Evolutionary conservation across 2,113 vertebrate species (phyloP), one percentile per base, ranked within the genome.

Genomic region (Bombycilla garrulus): DNA sequence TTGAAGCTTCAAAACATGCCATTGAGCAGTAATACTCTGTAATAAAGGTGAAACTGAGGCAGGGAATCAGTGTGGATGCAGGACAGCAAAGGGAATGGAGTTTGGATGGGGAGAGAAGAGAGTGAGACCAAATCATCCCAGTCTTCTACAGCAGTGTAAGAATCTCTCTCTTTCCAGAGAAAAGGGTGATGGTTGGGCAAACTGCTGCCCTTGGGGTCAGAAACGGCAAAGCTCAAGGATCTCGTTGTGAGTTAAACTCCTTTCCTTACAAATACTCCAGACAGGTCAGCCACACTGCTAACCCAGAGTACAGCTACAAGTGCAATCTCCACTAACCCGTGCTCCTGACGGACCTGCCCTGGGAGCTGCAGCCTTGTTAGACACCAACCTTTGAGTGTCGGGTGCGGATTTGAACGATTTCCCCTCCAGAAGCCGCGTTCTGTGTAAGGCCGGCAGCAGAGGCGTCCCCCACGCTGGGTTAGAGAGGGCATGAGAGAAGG

Each of bases 1-100:
- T 70, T 83, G 92, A 73, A 88, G 40, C 42, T 82, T 80, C 29
- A n/a, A 76, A 86, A 60, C 26, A 25, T 10, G 15, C 13, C 33
- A 42, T 38, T 22, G 64, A 86, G 38, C 17, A 56, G 56, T 56
- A 74, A 71, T 53, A 42, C 15, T 70, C 38, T 62, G 58, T 42
- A 69, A 29, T 1, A 82, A 20, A 66, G 38, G 85, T 81, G 81
- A 90, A 95, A 97, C 87, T 65, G 91, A 95, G 94, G 87, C 74
- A 77, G 40, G 61, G 65, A 73, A 76, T 36, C 17, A 29, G 33
- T 6, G 51, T 86, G 69, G 15, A 4, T 15, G 61, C 8, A 45
- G 79, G 73, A 66, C 15, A 66, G 89, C 70, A 80, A 48, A 51
- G 21, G 48, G 58, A 79, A 79, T 1, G 0, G 40, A 69, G 57